Percentiles rank a stretch among this genome's conserved stretches.
phyloP scores from a whole-genome alignment of 2,797 vertebrate genomes.

The Avahi laniger region DNA sequence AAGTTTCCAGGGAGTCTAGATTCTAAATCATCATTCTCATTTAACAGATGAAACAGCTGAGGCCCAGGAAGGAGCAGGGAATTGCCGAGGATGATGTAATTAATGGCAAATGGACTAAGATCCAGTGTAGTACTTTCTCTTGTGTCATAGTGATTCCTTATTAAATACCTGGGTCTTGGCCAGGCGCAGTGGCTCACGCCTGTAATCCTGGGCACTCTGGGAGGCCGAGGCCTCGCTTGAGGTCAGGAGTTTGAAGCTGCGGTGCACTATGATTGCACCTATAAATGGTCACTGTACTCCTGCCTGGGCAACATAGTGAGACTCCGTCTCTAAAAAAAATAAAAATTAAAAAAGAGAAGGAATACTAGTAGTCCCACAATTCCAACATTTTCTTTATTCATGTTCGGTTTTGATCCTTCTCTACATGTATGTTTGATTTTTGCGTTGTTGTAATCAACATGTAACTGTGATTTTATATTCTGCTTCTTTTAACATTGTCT shows the following conservation, averaged over 20 bases:
- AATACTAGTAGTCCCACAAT: background rate
- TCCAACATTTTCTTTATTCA: background rate
- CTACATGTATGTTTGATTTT: background rate
- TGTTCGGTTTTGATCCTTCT: background rate
- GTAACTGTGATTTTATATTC: conserved; percentile 20
- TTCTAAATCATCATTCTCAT: background rate
- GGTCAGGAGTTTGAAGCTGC: background rate
- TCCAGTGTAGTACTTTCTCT: background rate
- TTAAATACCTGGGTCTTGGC: background rate
- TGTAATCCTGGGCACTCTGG: too few relatives aligned
- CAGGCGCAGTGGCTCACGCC: too few relatives aligned
- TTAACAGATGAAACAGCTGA: background rate
- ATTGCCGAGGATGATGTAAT: background rate
- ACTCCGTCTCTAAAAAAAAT: background rate
- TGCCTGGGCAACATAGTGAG: background rate
- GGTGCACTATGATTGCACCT: background rate
- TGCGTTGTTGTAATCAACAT: background rate
- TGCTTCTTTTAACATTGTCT: background rate
- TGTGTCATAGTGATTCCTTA: background rate
- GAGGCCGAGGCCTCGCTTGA: background rate
- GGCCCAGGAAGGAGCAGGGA: background rate
- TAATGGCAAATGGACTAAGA: background rate
- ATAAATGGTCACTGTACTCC: background rate
- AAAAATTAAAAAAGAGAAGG: background rate
- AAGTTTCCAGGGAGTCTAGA: background rate